These are phyloP conservation scores for Samia ricini DNA, from an alignment of 1,140 invertebrate genomes.

Conservation along the genomic window DNA sequence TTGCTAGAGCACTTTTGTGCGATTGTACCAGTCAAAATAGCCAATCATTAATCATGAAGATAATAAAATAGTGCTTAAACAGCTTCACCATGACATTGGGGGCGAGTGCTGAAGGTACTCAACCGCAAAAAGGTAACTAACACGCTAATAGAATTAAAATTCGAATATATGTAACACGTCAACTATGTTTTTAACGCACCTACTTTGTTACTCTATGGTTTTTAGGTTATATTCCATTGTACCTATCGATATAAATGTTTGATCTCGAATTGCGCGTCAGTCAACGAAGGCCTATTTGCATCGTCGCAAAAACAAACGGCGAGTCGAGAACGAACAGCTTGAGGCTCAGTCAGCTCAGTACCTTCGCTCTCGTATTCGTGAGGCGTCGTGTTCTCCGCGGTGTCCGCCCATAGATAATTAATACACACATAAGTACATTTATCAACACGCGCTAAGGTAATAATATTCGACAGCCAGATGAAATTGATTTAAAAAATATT, in stretches of 20 bases:
- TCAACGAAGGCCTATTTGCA: neutral
- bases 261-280: neutral
- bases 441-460: constrained; percentile 44
- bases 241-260: neutral
- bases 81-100: no score
- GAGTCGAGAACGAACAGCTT: neutral
- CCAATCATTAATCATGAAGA: no score
- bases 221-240: neutral
- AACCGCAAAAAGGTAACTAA: no score
- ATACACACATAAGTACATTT: constrained; percentile 24
- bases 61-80: no score
- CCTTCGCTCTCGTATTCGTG: constrained; percentile 33
- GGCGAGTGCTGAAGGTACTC: no score
- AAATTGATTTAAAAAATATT: neutral
- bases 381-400: constrained; percentile 49
- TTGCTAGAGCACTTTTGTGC: no score
- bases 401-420: constrained; percentile 39
- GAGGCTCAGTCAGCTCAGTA: constrained; percentile 34
- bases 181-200: no score
- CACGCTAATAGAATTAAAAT: no score
- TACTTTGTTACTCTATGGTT: no score
- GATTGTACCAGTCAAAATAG: no score
- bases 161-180: no score
- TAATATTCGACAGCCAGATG: neutral
- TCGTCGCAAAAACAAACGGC: neutral